phyloP scores from a whole-genome alignment of 2,113 vertebrate species.

The Brachyistius frenatus region DNA sequence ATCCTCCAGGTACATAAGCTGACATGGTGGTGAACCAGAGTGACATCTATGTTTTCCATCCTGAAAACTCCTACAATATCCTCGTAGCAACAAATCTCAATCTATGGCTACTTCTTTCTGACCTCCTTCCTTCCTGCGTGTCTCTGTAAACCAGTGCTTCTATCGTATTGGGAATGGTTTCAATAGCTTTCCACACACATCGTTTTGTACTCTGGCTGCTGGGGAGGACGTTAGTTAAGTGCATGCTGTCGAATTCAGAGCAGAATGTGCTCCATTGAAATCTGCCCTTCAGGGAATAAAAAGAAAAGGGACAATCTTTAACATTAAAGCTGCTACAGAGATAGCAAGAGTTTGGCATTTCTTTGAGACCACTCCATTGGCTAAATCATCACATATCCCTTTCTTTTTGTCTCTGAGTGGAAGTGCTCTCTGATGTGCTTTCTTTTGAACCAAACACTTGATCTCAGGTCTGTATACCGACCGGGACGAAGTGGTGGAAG shows the following conservation, averaged over 20 bases:
- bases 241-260: slow-evolving; percentile 7
- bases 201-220: slow-evolving; percentile 20
- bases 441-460: slow-evolving; percentile 16
- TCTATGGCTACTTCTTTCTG: slow-evolving; percentile 2
- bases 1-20: background rate
- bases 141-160: slow-evolving; percentile 17
- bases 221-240: slow-evolving; percentile 4
- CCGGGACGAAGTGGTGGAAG: slow-evolving; percentile 8
- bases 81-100: background rate
- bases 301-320: slow-evolving; percentile 3
- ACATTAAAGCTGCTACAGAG: slow-evolving; percentile 2
- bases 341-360: slow-evolving; percentile 31
- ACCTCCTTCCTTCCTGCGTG: background rate
- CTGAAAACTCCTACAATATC: background rate
- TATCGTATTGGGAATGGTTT: slow-evolving; percentile 18
- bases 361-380: slow-evolving; percentile 15
- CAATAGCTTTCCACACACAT: slow-evolving; percentile 44
- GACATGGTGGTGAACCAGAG: background rate
- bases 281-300: slow-evolving; percentile 14
- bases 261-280: slow-evolving; percentile 27
- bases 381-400: slow-evolving; percentile 10
- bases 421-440: background rate
- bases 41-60: background rate
- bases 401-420: slow-evolving; percentile 1
- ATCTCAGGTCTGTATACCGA: slow-evolving; percentile 23